A percentile compares a stretch with the other conserved stretches of the same genome.
Evolutionary conservation across 2,888 invertebrate species (phyloP).

Genomic region (Lydus trimaculatus): DNA sequence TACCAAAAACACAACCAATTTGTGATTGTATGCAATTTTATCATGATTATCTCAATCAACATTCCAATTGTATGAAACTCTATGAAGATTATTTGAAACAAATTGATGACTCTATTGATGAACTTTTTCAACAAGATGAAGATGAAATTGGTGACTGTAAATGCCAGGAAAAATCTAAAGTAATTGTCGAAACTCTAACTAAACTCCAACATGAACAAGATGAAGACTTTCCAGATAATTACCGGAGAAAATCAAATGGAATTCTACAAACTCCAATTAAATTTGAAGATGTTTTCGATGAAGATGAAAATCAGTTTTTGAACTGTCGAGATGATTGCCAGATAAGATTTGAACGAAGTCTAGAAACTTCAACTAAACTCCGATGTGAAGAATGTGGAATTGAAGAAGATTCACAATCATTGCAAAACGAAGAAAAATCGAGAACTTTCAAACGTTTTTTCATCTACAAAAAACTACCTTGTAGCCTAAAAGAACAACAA

Average conservation of each 20-base stretch:
- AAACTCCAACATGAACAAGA: too few relatives aligned
- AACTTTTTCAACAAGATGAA: background rate
- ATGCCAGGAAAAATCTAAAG: too few relatives aligned
- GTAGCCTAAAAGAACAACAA: conserved; percentile 38
- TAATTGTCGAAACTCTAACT: too few relatives aligned
- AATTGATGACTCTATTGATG: conserved; percentile 27
- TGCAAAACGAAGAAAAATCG: conserved; percentile 17
- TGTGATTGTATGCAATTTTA: conserved; percentile 53
- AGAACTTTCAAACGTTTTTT: conserved; percentile 43
- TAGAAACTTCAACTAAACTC: too few relatives aligned
- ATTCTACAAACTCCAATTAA: too few relatives aligned
- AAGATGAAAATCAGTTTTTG: too few relatives aligned
- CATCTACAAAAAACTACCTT: conserved; percentile 49
- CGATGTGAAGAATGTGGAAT: conserved; percentile 19
- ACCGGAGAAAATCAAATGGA: too few relatives aligned
- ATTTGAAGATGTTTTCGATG: too few relatives aligned
- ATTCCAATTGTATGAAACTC: conserved; percentile 46
- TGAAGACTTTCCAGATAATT: too few relatives aligned
- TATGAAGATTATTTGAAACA: conserved; percentile 42
- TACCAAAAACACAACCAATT: conserved; percentile 41
- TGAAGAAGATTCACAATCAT: background rate
- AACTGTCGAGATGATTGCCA: too few relatives aligned
- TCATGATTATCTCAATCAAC: conserved; percentile 45
- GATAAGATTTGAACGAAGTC: too few relatives aligned
- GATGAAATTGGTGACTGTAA: background rate